These are phyloP conservation scores for Nerophis lumbriciformis DNA, from an alignment of 2,113 vertebrate species.

Conservation along the genomic window DNA sequence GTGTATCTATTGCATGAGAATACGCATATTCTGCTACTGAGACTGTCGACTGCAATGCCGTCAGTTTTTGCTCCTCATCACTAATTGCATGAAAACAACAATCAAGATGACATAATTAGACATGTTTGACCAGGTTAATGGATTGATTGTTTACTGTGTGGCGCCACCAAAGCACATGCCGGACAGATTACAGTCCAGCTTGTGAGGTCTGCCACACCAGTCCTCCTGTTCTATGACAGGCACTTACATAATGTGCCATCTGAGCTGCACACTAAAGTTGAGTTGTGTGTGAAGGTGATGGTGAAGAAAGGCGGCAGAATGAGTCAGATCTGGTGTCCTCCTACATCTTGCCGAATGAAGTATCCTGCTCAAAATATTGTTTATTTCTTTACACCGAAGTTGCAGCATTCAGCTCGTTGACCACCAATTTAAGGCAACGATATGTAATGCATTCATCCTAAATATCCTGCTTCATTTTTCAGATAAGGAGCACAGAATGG, in stretches of 20 bases:
- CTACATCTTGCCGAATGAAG: slow-evolving; percentile 33
- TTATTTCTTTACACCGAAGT: not conserved
- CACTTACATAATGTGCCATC: slow-evolving; percentile 36
- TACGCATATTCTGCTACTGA: slow-evolving; percentile 7
- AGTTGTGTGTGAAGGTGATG: slow-evolving; percentile 41
- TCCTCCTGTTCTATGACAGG: slow-evolving; percentile 11
- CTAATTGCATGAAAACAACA: not conserved
- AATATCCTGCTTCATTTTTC: no score
- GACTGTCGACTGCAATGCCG: no score
- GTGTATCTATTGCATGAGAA: slow-evolving; percentile 15
- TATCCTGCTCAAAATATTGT: not conserved
- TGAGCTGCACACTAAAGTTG: slow-evolving; percentile 24
- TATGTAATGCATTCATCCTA: no score
- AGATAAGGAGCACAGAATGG: no score
- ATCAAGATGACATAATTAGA: not conserved
- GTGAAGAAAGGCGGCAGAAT: slow-evolving; percentile 28
- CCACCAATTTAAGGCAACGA: no score
- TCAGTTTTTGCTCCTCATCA: not conserved
- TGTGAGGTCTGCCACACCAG: not conserved
- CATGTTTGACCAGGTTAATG: slow-evolving; percentile 3
- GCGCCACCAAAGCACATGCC: slow-evolving; percentile 1
- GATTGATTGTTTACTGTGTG: not conserved
- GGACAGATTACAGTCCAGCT: slow-evolving; percentile 4
- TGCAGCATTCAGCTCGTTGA: no score
- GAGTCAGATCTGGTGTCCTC: slow-evolving; percentile 50